Evolutionary conservation across 2,797 vertebrate genomes (phyloP).

Genomic region (Leontopithecus rosalia): DNA sequence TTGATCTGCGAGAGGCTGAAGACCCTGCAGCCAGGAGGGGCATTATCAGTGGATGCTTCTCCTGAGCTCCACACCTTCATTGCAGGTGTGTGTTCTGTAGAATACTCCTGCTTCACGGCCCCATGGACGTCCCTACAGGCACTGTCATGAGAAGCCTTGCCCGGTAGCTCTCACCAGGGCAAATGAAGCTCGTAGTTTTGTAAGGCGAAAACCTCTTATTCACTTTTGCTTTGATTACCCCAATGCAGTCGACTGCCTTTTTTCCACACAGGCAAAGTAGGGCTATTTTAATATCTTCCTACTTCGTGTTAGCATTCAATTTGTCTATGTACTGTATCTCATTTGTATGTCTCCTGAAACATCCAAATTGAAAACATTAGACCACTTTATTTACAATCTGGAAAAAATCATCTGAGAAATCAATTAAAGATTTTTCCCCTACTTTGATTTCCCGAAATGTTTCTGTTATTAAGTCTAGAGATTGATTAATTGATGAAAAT

Average conservation of each 20-base stretch:
- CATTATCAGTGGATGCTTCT: not conserved
- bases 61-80: not conserved
- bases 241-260: not conserved
- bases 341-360: constrained; percentile 4
- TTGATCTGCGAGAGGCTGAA: not conserved
- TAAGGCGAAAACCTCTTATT: not conserved
- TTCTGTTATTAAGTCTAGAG: constrained; percentile 14
- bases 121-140: not conserved
- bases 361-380: not conserved
- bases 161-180: not conserved
- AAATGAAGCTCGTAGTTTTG: not conserved
- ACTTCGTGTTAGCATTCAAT: not conserved
- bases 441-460: constrained; percentile 36
- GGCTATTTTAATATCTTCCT: not conserved
- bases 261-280: not conserved
- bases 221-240: not conserved
- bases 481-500: not conserved
- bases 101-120: not conserved
- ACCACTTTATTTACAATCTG: constrained; percentile 21
- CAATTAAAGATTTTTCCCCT: constrained; percentile 28
- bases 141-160: not conserved
- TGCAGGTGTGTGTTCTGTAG: not conserved
- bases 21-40: not conserved
- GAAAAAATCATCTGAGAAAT: constrained; percentile 32
- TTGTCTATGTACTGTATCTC: not conserved